Conservation (phyloP, 2,888 invertebrate species). For the Spisula subtruncata region DNA sequence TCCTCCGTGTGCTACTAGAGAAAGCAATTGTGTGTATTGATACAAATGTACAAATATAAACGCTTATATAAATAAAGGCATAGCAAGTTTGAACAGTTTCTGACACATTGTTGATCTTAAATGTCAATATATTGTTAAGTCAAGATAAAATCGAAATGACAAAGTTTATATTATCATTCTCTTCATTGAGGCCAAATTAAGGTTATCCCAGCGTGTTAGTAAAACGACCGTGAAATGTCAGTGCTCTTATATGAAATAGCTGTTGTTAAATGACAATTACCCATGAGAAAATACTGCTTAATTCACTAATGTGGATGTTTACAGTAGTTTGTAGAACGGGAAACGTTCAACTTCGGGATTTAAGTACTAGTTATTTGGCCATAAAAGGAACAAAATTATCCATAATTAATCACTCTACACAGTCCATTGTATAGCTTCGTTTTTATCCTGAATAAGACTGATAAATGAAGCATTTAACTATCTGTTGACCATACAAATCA, state of each 20-base stretch:
- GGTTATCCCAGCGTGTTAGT: slow-evolving; percentile 13
- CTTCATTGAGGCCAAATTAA: slow-evolving; percentile 25
- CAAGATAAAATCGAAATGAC: slow-evolving; percentile 31
- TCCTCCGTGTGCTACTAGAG: not conserved
- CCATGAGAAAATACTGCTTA: slow-evolving; percentile 20
- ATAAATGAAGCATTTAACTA: slow-evolving; percentile 3
- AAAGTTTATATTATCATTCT: slow-evolving; percentile 5
- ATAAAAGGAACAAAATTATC: slow-evolving; percentile 22
- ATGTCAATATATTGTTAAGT: slow-evolving; percentile 30
- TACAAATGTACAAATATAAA: slow-evolving; percentile 24
- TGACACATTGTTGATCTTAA: not conserved
- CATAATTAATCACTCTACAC: slow-evolving; percentile 15
- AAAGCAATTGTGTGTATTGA: not conserved
- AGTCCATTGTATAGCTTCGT: not conserved
- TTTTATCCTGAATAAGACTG: not conserved
- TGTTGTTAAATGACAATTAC: slow-evolving; percentile 16
- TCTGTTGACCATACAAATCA: not conserved
- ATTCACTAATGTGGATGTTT: slow-evolving; percentile 20
- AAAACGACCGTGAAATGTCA: slow-evolving; percentile 16
- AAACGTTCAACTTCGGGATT: not conserved
- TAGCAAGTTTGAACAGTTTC: not conserved
- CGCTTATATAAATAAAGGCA: not conserved
- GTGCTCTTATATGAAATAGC: not conserved
- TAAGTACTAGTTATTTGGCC: slow-evolving; percentile 5
- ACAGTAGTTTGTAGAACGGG: not conserved